phyloP scores from a whole-genome alignment of 2,797 vertebrate species.

The Myiotriccus ornatus region DNA sequence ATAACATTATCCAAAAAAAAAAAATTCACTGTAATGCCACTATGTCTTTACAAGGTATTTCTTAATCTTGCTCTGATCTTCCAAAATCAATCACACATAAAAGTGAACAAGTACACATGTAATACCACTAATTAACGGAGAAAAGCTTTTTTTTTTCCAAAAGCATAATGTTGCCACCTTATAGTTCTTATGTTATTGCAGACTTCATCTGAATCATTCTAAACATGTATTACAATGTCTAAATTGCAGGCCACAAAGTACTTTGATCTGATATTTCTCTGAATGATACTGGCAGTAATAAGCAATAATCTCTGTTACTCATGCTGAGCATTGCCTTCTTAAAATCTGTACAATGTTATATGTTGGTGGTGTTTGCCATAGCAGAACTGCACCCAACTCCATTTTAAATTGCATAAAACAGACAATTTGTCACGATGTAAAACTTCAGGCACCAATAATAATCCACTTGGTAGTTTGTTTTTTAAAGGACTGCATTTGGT shows the following conservation, averaged over 20 bases:
- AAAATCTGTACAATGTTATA: neutral
- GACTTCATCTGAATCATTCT: neutral
- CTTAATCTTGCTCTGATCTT: neutral
- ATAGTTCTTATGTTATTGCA: neutral
- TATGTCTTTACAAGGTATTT: neutral
- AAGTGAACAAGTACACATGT: neutral
- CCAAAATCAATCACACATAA: neutral
- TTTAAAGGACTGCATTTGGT: neutral
- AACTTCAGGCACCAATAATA: neutral
- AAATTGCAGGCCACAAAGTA: neutral
- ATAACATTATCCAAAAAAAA: neutral
- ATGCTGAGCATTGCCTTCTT: neutral
- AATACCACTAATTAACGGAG: neutral
- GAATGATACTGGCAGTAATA: neutral
- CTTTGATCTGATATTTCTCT: neutral
- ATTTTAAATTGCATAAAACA: neutral
- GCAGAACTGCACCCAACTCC: neutral
- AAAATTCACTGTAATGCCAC: neutral
- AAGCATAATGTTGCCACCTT: neutral
- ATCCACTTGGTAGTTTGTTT: fast-evolving
- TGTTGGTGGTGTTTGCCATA: neutral
- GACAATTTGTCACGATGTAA: neutral
- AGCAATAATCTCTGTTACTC: neutral
- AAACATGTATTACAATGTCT: neutral
- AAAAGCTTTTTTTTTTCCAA: neutral